phyloP scores from a whole-genome alignment of 2,888 invertebrate genomes.

The Epirrita christyi region DNA sequence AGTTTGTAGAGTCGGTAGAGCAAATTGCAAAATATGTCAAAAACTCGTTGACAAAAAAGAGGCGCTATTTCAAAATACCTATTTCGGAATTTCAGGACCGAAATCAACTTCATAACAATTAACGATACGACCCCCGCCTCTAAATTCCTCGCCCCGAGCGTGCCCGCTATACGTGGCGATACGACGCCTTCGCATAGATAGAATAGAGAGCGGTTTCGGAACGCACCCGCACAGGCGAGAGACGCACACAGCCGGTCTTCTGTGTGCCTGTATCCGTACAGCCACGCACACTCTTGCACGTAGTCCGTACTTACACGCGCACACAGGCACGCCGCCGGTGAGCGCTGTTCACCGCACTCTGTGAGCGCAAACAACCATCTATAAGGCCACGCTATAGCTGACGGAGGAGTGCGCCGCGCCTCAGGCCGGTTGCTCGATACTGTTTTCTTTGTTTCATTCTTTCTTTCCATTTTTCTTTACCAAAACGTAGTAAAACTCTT shows the following conservation, averaged over 20 bases:
- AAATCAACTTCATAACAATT: slow-evolving; percentile 85
- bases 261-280: slow-evolving; percentile 67
- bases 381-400: slow-evolving; percentile 85
- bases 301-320: slow-evolving; percentile 59
- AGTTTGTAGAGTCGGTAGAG: slow-evolving; percentile 24
- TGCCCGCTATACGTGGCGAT: slow-evolving; percentile 83
- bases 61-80: slow-evolving; percentile 83
- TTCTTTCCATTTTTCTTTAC: slow-evolving; percentile 31
- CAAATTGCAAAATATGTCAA: slow-evolving; percentile 41
- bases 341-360: slow-evolving; percentile 86
- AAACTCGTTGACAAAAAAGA: slow-evolving; percentile 68
- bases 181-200: slow-evolving; percentile 85
- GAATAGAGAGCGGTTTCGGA: slow-evolving; percentile 85
- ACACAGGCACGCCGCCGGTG: slow-evolving; percentile 77
- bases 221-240: slow-evolving; percentile 74
- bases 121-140: slow-evolving; percentile 85
- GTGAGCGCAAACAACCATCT: slow-evolving; percentile 86
- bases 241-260: slow-evolving; percentile 42
- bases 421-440: slow-evolving; percentile 61
- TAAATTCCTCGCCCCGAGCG: slow-evolving; percentile 85
- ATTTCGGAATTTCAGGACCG: slow-evolving; percentile 84
- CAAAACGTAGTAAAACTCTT: slow-evolving; percentile 22
- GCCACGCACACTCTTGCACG: slow-evolving; percentile 54
- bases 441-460: slow-evolving; percentile 54
- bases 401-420: slow-evolving; percentile 77